Conservation (phyloP, 2,888 invertebrate genomes). For the Rotaria macrura region DNA sequence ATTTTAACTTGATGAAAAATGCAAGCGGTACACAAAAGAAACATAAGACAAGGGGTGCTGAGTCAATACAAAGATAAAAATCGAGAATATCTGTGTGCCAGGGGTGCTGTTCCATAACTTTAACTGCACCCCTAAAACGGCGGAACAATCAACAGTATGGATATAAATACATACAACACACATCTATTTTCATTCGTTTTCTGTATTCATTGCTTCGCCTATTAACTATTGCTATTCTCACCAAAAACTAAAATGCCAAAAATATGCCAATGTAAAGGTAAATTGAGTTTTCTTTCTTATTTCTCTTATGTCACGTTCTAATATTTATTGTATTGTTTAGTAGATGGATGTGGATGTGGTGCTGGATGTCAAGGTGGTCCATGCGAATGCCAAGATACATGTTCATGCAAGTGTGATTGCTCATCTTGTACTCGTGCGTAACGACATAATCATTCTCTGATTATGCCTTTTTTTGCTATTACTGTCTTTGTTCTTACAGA, state of each 20-base stretch:
- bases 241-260: background rate
- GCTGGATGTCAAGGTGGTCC: background rate
- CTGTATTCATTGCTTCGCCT: too few species aligned
- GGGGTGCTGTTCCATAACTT: background rate
- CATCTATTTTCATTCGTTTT: background rate
- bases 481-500: background rate
- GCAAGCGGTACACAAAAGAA: too few species aligned
- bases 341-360: background rate
- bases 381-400: background rate
- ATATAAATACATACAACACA: background rate
- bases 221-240: background rate
- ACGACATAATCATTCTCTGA: too few species aligned
- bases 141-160: background rate
- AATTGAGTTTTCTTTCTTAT: background rate
- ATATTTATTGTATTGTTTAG: background rate
- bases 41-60: too few species aligned
- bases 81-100: background rate
- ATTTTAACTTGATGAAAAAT: too few species aligned
- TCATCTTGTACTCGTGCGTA: background rate
- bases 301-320: background rate
- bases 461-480: too few species aligned
- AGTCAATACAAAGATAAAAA: too few species aligned
- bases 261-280: background rate
- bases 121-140: background rate
- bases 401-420: background rate